Conservation (phyloP, 2,113 vertebrate genomes). For the Spilogale gracilis region DNA sequence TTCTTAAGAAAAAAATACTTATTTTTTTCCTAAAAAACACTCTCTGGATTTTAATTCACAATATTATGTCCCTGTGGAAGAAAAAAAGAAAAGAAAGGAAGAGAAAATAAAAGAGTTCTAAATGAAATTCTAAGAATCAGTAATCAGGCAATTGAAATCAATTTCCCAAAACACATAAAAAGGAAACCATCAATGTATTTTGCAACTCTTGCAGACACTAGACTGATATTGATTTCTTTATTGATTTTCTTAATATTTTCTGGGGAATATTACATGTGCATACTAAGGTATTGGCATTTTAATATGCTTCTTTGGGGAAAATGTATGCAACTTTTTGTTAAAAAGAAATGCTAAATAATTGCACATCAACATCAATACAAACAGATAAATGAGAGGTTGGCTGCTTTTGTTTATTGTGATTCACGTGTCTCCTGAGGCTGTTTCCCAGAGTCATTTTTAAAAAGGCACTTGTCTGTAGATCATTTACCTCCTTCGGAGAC, state of each 20-base stretch:
- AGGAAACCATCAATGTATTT: conserved; percentile 46
- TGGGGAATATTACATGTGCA: conserved; percentile 18
- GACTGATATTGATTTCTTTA: conserved; percentile 57
- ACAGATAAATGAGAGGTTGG: conserved; percentile 13
- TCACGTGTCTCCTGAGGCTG: not conserved
- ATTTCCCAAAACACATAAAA: conserved; percentile 41
- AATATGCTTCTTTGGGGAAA: conserved; percentile 21
- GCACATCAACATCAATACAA: not conserved
- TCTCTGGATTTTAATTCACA: conserved; percentile 44
- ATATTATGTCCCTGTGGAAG: not conserved
- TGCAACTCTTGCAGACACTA: not conserved
- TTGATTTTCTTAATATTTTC: conserved; percentile 70
- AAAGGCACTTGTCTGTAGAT: not conserved
- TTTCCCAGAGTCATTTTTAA: not conserved
- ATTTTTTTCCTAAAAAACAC: not conserved
- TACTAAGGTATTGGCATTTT: conserved; percentile 59
- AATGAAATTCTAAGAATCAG: conserved; percentile 53
- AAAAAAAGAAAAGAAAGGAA: not conserved
- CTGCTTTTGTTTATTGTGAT: not conserved
- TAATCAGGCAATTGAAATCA: conserved; percentile 42
- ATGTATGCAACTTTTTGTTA: not conserved
- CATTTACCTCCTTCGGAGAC: not conserved
- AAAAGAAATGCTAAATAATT: conserved; percentile 58
- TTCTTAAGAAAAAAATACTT: not conserved
- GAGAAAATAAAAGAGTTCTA: not conserved